A percentile compares a stretch with the other conserved stretches of the same genome.
phyloP scores from a whole-genome alignment of 1,140 invertebrate genomes.

The Trinorchestia longiramus region DNA sequence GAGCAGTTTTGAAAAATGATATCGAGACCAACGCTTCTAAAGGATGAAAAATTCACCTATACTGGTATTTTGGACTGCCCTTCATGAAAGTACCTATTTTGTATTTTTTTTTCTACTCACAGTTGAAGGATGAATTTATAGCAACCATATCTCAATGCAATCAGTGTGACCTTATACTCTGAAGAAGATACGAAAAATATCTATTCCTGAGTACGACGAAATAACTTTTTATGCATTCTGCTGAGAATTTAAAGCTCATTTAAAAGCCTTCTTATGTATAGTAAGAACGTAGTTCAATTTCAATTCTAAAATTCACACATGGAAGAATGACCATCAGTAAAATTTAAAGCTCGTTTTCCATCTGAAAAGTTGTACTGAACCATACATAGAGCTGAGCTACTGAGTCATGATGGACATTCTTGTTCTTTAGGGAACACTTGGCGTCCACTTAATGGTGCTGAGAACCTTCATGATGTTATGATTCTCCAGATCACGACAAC shows the following conservation, averaged over 20 bases:
- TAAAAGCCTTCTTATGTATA: neutral
- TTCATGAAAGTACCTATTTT: neutral
- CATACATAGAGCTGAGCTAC: neutral
- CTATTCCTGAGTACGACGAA: neutral
- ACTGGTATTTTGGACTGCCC: neutral
- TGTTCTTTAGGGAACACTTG: neutral
- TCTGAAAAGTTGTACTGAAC: neutral
- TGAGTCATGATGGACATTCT: neutral
- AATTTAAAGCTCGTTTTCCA: neutral
- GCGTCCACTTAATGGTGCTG: neutral
- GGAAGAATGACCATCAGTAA: no score
- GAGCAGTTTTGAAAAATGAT: neutral
- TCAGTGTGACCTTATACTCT: no score
- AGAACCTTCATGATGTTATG: neutral
- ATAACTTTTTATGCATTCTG: neutral
- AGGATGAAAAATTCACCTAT: neutral
- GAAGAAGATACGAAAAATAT: no score
- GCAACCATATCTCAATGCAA: neutral
- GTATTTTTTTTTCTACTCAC: neutral
- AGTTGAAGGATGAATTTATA: neutral
- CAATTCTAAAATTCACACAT: no score
- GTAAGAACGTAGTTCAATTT: neutral
- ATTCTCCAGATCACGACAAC: neutral
- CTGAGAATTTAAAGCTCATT: neutral
- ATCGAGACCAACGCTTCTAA: neutral